Percentiles rank a stretch among this genome's conserved stretches.
Evolutionary conservation across 2,888 invertebrate species (phyloP).

Genomic region (Sylvicola cinctus): DNA sequence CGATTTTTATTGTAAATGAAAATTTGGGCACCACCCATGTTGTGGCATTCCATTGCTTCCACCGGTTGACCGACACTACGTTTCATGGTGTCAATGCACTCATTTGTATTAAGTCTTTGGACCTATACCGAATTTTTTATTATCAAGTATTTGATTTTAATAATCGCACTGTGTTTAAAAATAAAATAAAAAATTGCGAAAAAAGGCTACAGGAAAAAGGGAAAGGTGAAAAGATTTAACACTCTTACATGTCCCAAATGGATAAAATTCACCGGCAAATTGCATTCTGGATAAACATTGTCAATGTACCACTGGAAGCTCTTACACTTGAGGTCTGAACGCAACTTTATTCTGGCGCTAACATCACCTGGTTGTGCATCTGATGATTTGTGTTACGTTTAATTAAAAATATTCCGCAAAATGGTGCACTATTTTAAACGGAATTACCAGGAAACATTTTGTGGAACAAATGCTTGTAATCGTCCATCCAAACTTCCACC

Average conservation of each 20-base stretch:
- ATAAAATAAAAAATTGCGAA: too few relatives aligned
- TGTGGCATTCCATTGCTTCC: not conserved
- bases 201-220: too few relatives aligned
- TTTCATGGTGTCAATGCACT: slow-evolving; percentile 1
- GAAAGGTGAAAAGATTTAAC: too few relatives aligned
- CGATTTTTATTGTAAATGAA: not conserved
- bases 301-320: slow-evolving; percentile 71
- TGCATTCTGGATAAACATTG: slow-evolving; percentile 54
- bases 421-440: too few relatives aligned
- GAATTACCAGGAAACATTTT: not conserved
- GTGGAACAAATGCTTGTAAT: slow-evolving; percentile 49
- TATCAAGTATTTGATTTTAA: not conserved
- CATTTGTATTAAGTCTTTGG: not conserved
- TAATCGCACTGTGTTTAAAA: too few relatives aligned
- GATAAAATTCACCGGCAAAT: not conserved
- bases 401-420: too few relatives aligned
- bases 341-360: slow-evolving; percentile 38
- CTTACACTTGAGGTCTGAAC: slow-evolving; percentile 51
- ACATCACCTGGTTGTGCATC: slow-evolving; percentile 65
- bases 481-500: slow-evolving; percentile 66
- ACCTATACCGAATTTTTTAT: not conserved
- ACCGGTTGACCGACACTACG: not conserved
- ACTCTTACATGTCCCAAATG: not conserved
- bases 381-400: not conserved
- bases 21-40: slow-evolving; percentile 1